These are phyloP conservation scores for Pteromalus puparum DNA, from an alignment of 1,140 invertebrate genomes.

Conservation along the genomic window DNA sequence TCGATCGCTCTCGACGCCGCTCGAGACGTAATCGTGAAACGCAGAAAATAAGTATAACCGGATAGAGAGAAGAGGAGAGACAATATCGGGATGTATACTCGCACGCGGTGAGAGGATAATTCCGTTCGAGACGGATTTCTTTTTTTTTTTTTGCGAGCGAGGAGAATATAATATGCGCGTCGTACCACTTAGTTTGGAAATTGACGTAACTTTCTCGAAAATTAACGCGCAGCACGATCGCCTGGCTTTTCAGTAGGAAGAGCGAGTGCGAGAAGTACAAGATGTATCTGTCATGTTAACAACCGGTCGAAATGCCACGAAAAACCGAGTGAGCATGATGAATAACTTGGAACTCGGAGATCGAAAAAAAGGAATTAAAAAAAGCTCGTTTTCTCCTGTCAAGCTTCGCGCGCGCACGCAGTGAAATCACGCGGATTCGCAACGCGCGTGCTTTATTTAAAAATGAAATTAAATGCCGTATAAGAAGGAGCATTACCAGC, in stretches of 20 bases:
- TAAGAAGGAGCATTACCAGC: neutral
- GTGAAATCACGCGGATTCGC: neutral
- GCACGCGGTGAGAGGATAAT: neutral
- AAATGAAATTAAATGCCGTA: neutral
- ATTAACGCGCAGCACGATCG: no score
- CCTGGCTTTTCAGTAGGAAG: neutral
- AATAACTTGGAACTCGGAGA: neutral
- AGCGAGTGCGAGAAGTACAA: neutral
- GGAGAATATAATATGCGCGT: neutral
- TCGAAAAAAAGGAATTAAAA: neutral
- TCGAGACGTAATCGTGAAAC: slow-evolving; percentile 11
- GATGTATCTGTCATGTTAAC: neutral
- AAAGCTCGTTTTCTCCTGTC: slow-evolving; percentile 1
- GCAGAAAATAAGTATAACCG: neutral
- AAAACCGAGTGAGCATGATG: neutral
- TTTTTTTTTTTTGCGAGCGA: slow-evolving; percentile 7
- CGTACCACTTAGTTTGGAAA: slow-evolving; percentile 14
- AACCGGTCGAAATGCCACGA: neutral
- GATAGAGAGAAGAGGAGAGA: neutral
- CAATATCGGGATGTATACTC: neutral
- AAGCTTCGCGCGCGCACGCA: neutral
- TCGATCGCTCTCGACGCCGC: neutral
- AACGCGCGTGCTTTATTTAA: neutral
- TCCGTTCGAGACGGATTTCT: neutral
- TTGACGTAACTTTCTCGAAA: slow-evolving; percentile 38